A percentile compares a stretch with the other conserved stretches of the same genome.
These are phyloP conservation scores for Talpa occidentalis DNA, from an alignment of 2,113 vertebrate species.

Conservation along the genomic window DNA sequence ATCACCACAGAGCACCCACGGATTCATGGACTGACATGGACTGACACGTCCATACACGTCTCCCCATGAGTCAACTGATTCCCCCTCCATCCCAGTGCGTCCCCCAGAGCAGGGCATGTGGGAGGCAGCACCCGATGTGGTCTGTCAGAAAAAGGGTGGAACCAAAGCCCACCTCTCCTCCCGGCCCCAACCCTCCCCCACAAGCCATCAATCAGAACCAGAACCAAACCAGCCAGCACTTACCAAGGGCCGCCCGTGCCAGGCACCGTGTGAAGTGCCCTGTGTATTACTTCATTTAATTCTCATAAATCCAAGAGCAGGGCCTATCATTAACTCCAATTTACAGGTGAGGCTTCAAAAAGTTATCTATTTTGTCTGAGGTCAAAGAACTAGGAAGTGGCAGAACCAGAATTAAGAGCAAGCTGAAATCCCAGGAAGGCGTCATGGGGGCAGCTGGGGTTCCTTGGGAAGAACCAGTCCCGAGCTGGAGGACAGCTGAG, in stretches of 20 bases:
- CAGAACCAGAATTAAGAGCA: constrained; percentile 14
- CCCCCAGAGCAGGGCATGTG: not conserved
- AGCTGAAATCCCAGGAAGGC: not conserved
- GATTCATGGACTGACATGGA: not conserved
- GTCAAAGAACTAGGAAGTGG: constrained; percentile 5
- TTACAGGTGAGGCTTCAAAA: constrained; percentile 54
- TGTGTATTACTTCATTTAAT: not conserved
- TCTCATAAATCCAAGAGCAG: not conserved
- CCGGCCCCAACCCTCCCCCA: not conserved
- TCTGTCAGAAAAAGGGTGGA: not conserved
- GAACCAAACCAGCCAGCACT: not conserved
- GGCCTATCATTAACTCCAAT: not conserved
- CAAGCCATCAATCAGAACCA: not conserved
- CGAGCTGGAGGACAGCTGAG: not conserved
- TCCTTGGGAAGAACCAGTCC: not conserved
- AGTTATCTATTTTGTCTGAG: constrained; percentile 3
- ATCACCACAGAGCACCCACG: not conserved
- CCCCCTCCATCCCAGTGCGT: not conserved
- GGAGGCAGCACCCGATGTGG: not conserved
- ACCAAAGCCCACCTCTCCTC: not conserved
- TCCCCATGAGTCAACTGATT: not conserved
- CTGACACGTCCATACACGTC: not conserved
- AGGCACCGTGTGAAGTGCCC: not conserved
- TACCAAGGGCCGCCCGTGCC: not conserved
- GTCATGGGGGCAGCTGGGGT: not conserved